A percentile compares a stretch with the other conserved stretches of the same genome.
Evolutionary conservation across 1,140 invertebrate species (phyloP).

Genomic region (Stratiolaelaps scimitus): DNA sequence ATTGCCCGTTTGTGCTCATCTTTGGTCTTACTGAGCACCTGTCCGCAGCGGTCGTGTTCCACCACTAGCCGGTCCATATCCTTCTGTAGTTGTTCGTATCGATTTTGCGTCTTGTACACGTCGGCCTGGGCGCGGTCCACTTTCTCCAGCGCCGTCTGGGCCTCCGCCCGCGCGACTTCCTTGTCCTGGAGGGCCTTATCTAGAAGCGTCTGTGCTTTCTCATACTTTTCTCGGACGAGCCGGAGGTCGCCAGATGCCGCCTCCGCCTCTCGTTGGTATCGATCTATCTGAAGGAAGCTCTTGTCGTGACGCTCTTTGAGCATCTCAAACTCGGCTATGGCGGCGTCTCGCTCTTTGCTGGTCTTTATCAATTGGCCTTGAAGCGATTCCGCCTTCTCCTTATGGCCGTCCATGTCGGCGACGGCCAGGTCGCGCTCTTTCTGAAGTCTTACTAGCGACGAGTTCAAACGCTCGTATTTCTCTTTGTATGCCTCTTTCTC

Average conservation of each 20-base stretch:
- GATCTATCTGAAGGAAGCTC: slow-evolving; percentile 25
- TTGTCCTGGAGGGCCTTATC: slow-evolving; percentile 72
- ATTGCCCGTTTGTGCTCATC: slow-evolving; percentile 72
- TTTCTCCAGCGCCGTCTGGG: slow-evolving; percentile 80
- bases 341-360: slow-evolving; percentile 69
- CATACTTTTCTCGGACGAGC: slow-evolving; percentile 50
- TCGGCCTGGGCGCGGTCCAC: slow-evolving; percentile 77
- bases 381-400: slow-evolving; percentile 8
- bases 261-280: slow-evolving; percentile 27
- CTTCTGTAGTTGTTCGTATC: slow-evolving; percentile 67
- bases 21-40: slow-evolving; percentile 59
- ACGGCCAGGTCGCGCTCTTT: slow-evolving; percentile 22
- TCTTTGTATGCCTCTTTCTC: slow-evolving; percentile 72
- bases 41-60: slow-evolving; percentile 69
- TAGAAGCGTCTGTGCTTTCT: slow-evolving; percentile 60
- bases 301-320: slow-evolving; percentile 46
- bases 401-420: slow-evolving; percentile 23
- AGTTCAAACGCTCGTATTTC: slow-evolving; percentile 30
- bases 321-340: slow-evolving; percentile 63
- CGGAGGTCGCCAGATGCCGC: slow-evolving; percentile 13
- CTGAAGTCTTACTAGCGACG: slow-evolving; percentile 28
- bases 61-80: slow-evolving; percentile 65
- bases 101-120: slow-evolving; percentile 69
- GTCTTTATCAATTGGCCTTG: slow-evolving; percentile 57
- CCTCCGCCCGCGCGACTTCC: slow-evolving; percentile 71